phyloP scores from a whole-genome alignment of 2,113 vertebrate species.

The Hemiscyllium ocellatum region DNA sequence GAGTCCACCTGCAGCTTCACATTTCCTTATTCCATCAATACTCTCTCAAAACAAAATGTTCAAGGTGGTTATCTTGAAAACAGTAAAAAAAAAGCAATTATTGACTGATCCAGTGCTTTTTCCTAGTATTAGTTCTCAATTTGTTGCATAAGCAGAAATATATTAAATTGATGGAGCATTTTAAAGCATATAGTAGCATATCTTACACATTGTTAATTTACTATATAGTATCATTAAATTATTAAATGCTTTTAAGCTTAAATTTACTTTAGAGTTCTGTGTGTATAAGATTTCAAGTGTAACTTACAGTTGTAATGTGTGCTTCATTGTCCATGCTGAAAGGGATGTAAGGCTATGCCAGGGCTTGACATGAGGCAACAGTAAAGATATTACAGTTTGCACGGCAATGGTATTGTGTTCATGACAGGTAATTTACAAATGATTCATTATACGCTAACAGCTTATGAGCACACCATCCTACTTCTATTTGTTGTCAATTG shows the following conservation, averaged over 20 bases:
- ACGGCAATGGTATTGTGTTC: not conserved
- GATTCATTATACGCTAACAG: not conserved
- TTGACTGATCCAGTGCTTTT: not conserved
- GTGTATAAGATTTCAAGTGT: not conserved
- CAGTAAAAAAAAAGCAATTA: not conserved
- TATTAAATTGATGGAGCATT: not conserved
- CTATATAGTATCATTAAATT: not conserved
- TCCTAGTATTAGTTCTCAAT: not conserved
- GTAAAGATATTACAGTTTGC: not conserved
- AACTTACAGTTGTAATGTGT: not conserved
- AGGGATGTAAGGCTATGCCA: not conserved
- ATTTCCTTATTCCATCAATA: not conserved
- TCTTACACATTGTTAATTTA: not conserved
- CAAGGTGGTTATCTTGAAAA: not conserved
- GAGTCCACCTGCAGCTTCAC: not conserved
- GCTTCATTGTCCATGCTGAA: not conserved
- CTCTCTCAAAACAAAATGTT: not conserved
- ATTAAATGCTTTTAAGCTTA: not conserved
- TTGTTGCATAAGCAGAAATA: not conserved
- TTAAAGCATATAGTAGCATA: not conserved
- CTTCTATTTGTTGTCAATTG: not conserved
- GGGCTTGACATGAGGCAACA: not conserved
- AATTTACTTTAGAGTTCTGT: not conserved
- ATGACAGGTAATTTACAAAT: not conserved
- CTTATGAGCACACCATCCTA: no score